Evolutionary conservation across 2,888 invertebrate species (phyloP), one percentile per base, ranked within the genome.

Genomic region (Scrobipalpa atriplicella): DNA sequence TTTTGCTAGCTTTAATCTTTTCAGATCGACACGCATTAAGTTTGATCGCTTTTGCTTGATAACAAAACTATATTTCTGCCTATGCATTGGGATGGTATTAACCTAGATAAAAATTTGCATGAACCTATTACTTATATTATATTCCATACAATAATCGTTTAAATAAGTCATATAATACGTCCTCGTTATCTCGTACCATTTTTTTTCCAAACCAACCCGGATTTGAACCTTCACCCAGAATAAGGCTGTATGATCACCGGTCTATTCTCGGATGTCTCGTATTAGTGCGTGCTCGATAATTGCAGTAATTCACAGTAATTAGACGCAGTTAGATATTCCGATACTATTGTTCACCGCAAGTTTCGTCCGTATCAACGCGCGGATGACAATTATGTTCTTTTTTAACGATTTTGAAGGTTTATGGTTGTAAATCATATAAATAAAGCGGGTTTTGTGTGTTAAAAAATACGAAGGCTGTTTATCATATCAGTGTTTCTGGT

Each of bases 271-370:
- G 78, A 77, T 74, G 69, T 72, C 67, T 62, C 73, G 71, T 72
- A 73, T 84, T 83, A 83, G 81, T 68, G 73, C 70, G 69, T 21
- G 47, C 65, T 67, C 70, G 83, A 78, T 82, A 86, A 86, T 74
- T 78, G 81, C 74, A 16, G 76, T 56, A 21, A 56, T 56, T 56
- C 54, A 56, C 54, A 52, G 79, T 84, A 86, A 86, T 82, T 78
- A 77, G 67, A 60, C 60, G 16, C 69, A 71, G 73, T 72, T 74
- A 68, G 72, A 69, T 72, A 63, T 69, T 58, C 68, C 68, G 66
- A 70, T 70, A 67, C 69, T 64, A 64, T 56, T 64, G 56, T 64
- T 38, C 8, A 39, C 39, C 56, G n/a, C n/a, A 11, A 13, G 64
- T 29, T 62, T 62, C 70, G 65, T 79, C 76, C 75, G 77, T 71